Evolutionary conservation across 2,888 invertebrate genomes (phyloP), one percentile per base, ranked within the genome.

Genomic region (Sussaba pulchella): DNA sequence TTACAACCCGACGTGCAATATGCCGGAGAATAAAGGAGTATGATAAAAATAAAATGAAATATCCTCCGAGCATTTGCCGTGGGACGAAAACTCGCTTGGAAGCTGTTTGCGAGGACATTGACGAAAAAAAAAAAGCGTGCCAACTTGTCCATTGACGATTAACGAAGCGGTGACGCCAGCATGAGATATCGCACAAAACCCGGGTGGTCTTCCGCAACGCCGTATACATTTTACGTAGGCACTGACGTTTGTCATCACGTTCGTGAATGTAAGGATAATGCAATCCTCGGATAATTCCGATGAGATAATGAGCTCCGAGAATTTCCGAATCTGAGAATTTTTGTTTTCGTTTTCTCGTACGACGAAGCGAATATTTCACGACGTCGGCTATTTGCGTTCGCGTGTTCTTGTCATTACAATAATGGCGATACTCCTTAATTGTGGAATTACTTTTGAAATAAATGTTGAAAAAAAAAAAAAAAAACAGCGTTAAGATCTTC

Each of bases 181-280:
- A 19, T n/a, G 26, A 26, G 12, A 39, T 36, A 54, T 9, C 14
- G 31, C 41, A n/a, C 17, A 12, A 24, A 6, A 26, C 63, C 47
- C 70, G 71, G 77, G 77, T 77, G 77, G 77, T 77, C 76, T 64
- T 47, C 31, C 26, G 10, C 17, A n/a, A 43, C 50, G 10, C 19
- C 6, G 6, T 39, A 17, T 36, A 66, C 21, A 45, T n/a, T 57
- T 69, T 61, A 63, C 12, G 36, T 12, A 9, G 21, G 0, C 39
- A 67, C 39, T 31, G 21, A 45, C 31, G 26, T n/a, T 10, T 19
- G 19, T 17, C 17, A 14, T 17, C 41, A 12, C 14, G 10, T 26
- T 43, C 2, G 8, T 26, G 24, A 24, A 54, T 43, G 9, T 31
- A 50, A 31, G 19, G 8, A 36, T 21, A 24, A 52, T 39, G 14